A percentile compares a stretch with the other conserved stretches of the same genome.
phyloP scores from a whole-genome alignment of 2,797 vertebrate genomes.

The Enteromius paludinosus region DNA sequence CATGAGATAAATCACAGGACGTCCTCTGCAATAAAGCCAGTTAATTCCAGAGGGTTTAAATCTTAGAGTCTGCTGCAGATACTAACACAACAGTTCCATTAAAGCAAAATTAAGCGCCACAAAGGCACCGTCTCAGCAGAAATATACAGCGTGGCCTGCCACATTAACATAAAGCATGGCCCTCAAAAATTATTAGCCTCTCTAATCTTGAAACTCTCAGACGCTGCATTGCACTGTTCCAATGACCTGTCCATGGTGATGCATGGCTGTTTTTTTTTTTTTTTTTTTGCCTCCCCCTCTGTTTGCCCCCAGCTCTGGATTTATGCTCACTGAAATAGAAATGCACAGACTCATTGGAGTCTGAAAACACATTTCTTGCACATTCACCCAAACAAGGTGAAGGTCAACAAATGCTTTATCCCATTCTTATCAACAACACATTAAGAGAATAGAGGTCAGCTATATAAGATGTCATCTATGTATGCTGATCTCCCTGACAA shows the following conservation, averaged over 20 bases:
- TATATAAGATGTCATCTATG: slow-evolving; percentile 25
- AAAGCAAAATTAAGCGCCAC: slow-evolving; percentile 81
- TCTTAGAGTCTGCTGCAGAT: slow-evolving; percentile 73
- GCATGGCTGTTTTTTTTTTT: slow-evolving; percentile 75
- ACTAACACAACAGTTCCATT: slow-evolving; percentile 78
- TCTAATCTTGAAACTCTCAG: slow-evolving; percentile 86
- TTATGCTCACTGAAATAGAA: slow-evolving; percentile 69
- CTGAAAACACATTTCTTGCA: slow-evolving; percentile 56
- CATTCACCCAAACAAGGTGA: slow-evolving; percentile 68
- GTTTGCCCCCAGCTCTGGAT: slow-evolving; percentile 63
- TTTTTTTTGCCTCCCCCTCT: not conserved
- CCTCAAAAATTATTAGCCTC: slow-evolving; percentile 83
- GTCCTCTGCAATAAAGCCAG: slow-evolving; percentile 73
- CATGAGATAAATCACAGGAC: slow-evolving; percentile 68
- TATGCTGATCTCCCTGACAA: not conserved
- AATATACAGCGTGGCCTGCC: slow-evolving; percentile 77
- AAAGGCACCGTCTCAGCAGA: slow-evolving; percentile 84
- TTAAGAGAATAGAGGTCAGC: slow-evolving; percentile 57
- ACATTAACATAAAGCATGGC: slow-evolving; percentile 89
- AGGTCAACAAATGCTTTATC: slow-evolving; percentile 75
- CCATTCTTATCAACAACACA: slow-evolving; percentile 68
- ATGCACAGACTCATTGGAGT: slow-evolving; percentile 62
- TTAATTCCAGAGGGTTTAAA: slow-evolving; percentile 74
- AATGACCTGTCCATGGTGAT: slow-evolving; percentile 86
- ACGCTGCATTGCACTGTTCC: slow-evolving; percentile 75